These are phyloP conservation scores for Phanerotoma sp. DNA, from an alignment of 2,888 invertebrate species.

Conservation along the genomic window DNA sequence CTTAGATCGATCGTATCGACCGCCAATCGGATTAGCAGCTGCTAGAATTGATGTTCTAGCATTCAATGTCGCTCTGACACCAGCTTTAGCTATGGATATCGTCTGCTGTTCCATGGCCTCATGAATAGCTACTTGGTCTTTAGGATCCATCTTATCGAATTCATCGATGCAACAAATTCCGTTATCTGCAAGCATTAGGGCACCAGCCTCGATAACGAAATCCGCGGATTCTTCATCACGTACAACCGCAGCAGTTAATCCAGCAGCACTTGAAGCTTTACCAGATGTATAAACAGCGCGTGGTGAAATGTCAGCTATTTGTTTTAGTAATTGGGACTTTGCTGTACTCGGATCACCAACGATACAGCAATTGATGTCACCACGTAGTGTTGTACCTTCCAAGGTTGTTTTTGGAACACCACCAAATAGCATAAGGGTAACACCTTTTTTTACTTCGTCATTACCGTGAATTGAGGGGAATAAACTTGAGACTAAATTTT, in stretches of 20 bases:
- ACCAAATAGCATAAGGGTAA: conserved; percentile 94
- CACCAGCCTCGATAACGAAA: conserved; percentile 99
- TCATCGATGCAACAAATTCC: conserved; percentile 99
- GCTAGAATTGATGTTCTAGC: conserved; percentile 97
- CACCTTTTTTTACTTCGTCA: conserved; percentile 91
- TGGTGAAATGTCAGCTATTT: conserved; percentile 91
- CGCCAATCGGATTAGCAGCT: conserved; percentile 98
- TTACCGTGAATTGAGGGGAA: conserved; percentile 98
- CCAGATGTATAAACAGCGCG: conserved; percentile 98
- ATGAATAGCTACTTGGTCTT: conserved; percentile 98
- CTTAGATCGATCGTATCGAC: conserved; percentile 92
- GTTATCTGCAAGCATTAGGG: conserved; percentile 98
- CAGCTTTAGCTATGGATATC: conserved; percentile 97
- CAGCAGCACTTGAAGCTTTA: conserved; percentile 97
- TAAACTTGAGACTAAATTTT: conserved; percentile 85
- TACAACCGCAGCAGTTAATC: conserved; percentile 98
- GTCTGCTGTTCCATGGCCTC: conserved; percentile 99
- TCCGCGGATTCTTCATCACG: conserved; percentile 97
- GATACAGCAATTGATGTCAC: conserved; percentile 96
- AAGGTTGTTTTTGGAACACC: conserved; percentile 93
- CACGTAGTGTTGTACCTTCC: conserved; percentile 89
- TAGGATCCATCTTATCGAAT: conserved; percentile 98
- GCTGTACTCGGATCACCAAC: conserved; percentile 99
- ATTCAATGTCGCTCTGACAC: conserved; percentile 95
- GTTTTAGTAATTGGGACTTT: conserved; percentile 95